Base-by-base conservation (phyloP, 1,140 invertebrate species). In the Piezodorus guildinii region DNA sequence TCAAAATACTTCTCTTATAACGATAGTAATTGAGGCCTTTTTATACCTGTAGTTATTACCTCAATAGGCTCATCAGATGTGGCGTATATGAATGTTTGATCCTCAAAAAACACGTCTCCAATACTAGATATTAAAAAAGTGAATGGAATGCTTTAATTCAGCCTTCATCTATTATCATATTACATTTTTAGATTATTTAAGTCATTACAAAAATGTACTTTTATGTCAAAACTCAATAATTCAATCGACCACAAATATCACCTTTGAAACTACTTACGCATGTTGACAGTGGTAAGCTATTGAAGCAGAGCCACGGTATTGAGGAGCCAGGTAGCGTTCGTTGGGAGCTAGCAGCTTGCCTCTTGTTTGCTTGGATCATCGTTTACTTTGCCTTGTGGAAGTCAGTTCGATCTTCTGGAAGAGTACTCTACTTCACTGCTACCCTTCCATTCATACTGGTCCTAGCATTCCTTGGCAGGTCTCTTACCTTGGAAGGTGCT, bases 371-470 rank as follows among this genome's bases (percentile, higher is more conserved):
- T 62, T 95, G 91, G 91, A 79, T 93, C 46, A 77, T 95, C 67
- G 91, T 94, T 49, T 95, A 94, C 76, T 92, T 95, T 73, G 90
- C 89, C 56, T 83, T 94, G 49, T 94, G 91, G 87, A 94, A 94
- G 77, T 91, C 89, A 62, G 90, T 93, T 62, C 87, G 88, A 72
- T 90, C 88, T 52, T 85, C 87, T 69, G 90, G 88, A 3, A 74
- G 77, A 71, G 81, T 90, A 30, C 83, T 91, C 58, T 94, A 94
- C 74, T 84, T 94, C 70, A 94, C 91, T 9, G 88, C 89, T 27
- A 91, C 88, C 8, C 78, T 92, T 62, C 90, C 90, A 4, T 92
- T 91, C 72, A 71, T 91, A 21, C 76, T 92, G 27, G 88, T 93
- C 68, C 80, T 90, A 67, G 83, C 88, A 44, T 88, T 93, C 69